Evolutionary conservation across 2,797 vertebrate genomes (phyloP).

Genomic region (Discoglossus pictus): DNA sequence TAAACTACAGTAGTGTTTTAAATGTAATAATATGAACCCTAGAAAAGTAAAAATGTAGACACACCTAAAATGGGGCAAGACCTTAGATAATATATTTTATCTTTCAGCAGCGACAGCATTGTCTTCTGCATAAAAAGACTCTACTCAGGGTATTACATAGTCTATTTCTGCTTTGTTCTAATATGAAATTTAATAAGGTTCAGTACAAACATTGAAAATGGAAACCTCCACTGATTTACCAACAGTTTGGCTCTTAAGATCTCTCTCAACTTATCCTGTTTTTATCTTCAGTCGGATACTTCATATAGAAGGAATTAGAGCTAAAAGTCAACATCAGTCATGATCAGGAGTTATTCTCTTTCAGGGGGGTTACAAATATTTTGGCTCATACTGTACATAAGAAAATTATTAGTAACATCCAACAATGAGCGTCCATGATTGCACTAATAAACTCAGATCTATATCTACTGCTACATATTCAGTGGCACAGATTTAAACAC

Average conservation of each 20-base stretch:
- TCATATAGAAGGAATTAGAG: slow-evolving; percentile 38
- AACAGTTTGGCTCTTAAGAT: slow-evolving; percentile 40
- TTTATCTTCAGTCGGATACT: slow-evolving; percentile 32
- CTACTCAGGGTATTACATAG: slow-evolving; percentile 12
- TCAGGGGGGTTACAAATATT: too few relatives aligned
- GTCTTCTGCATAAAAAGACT: slow-evolving; percentile 31
- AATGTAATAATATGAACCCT: too few relatives aligned
- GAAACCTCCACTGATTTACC: slow-evolving; percentile 35
- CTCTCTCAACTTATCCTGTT: slow-evolving; percentile 33
- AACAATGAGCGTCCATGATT: too few relatives aligned
- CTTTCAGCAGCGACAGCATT: too few relatives aligned
- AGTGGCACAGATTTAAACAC: background rate
- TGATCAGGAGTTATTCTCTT: slow-evolving; percentile 31
- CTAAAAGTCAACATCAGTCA: slow-evolving; percentile 37
- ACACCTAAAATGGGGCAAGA: slow-evolving; percentile 7
- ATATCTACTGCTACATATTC: background rate
- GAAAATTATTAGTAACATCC: too few relatives aligned
- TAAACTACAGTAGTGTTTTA: too few relatives aligned
- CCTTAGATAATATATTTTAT: slow-evolving; percentile 24
- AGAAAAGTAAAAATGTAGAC: slow-evolving; percentile 7
- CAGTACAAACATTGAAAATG: slow-evolving; percentile 23
- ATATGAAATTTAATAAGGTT: slow-evolving; percentile 32
- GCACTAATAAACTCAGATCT: too few relatives aligned
- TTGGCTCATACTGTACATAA: too few relatives aligned
- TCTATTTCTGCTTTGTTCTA: slow-evolving; percentile 20